Conservation (phyloP, 2,797 vertebrate species). For the Masticophis lateralis region DNA sequence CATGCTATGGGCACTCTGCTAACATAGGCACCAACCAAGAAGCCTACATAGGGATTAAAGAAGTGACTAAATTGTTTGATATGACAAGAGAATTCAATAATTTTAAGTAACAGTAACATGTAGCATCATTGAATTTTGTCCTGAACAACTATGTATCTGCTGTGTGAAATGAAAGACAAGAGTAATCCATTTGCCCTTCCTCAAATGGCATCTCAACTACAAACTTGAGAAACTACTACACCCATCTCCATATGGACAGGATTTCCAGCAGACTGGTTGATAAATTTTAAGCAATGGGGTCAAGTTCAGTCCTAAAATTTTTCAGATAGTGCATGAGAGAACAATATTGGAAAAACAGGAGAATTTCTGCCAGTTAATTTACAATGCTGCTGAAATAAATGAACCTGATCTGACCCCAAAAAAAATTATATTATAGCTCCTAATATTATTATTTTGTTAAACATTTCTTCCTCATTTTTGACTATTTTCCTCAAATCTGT, state of each 20-base stretch:
- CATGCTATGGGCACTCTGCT: not conserved
- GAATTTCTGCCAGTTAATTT: not conserved
- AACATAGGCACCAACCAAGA: not conserved
- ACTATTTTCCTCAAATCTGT: not conserved
- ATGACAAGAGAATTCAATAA: not conserved
- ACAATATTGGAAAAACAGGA: not conserved
- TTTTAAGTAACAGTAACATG: not conserved
- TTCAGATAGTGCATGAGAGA: not conserved
- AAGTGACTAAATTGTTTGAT: not conserved
- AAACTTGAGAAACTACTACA: not conserved
- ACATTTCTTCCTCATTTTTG: not conserved
- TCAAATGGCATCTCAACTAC: not conserved
- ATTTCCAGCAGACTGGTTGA: not conserved
- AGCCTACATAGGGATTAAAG: not conserved
- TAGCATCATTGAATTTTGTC: not conserved
- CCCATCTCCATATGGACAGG: not conserved
- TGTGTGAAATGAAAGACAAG: too few relatives aligned
- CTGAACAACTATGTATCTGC: not conserved
- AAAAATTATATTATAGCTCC: not conserved
- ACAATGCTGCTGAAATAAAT: not conserved
- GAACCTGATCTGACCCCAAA: not conserved
- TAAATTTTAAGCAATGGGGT: not conserved
- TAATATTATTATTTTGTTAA: not conserved
- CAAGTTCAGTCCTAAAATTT: not conserved
- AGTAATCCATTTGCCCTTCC: too few relatives aligned